A percentile compares a stretch with the other conserved stretches of the same genome.
Conservation (phyloP, 1,140 invertebrate species). For the Zaprionus kolodkinae region DNA sequence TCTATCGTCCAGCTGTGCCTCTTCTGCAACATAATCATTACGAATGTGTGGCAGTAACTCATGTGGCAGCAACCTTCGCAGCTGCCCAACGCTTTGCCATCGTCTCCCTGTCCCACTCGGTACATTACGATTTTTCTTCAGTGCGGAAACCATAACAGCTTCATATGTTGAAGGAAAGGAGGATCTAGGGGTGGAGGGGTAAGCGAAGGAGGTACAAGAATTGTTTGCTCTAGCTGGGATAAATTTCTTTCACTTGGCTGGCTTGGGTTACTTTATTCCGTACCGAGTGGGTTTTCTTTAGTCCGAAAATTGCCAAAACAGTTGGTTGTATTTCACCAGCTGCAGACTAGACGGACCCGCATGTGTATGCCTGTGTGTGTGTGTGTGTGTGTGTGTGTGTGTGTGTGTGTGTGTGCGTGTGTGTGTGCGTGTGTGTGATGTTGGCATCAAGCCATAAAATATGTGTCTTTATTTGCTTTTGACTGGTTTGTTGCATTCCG, state of each 20-base stretch:
- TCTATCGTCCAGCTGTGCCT: constrained; percentile 11
- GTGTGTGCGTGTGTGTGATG: background rate
- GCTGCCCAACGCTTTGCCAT: constrained; percentile 5
- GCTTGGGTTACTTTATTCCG: constrained; percentile 51
- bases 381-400: background rate
- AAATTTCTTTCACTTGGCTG: constrained; percentile 23
- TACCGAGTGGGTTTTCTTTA: background rate
- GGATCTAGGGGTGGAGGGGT: background rate
- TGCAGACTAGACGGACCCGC: background rate
- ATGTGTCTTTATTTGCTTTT: constrained; percentile 46
- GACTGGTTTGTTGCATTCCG: constrained; percentile 41
- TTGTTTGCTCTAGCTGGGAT: constrained; percentile 8
- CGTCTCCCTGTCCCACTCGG: constrained; percentile 15
- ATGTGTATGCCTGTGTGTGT: background rate
- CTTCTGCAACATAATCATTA: constrained; percentile 66
- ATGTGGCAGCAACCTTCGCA: constrained; percentile 32
- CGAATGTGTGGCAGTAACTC: constrained; percentile 62
- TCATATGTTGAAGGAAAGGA: constrained; percentile 19
- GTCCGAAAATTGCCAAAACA: constrained; percentile 17
- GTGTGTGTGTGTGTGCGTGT: background rate
- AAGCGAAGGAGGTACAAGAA: background rate
- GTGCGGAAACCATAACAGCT: constrained; percentile 41
- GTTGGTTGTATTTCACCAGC: background rate
- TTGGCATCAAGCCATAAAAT: constrained; percentile 25
- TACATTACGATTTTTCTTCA: constrained; percentile 40